Evolutionary conservation across 2,888 invertebrate genomes (phyloP), one percentile per base, ranked within the genome.

Genomic region (Clanis bilineata): DNA sequence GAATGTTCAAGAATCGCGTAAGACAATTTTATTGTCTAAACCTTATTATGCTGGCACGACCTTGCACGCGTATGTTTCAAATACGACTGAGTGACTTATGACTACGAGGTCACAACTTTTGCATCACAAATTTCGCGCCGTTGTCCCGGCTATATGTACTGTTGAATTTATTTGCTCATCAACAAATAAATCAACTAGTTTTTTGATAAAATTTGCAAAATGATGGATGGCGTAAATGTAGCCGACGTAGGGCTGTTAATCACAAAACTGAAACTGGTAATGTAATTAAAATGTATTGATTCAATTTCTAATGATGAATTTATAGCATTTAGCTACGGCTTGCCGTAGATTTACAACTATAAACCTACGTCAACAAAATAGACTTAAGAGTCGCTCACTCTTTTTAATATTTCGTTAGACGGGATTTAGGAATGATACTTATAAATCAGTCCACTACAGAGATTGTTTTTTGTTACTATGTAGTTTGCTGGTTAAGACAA

Each of bases 241-340:
- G 4, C 1, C 4, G 18, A 28, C 51, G 28, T 32, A 28, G 9
- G 10, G 18, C 3, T 44, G 51, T 28, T 32, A 28, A 51, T 21
- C 4, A 51, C 9, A 10, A 51, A 9, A 7, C 15, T 12, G 36
- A 22, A 51, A 51, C 15, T 32, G 25, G 25, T 66, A 62, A 66
- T 62, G 64, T 39, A 66, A 69, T 64, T 61, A 57, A 55, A 36
- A 59, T 39, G 57, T 10, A 25, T 2, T 47, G n/a, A 28, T 47
- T 51, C 18, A 47, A 47, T 58, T 67, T 62, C 61, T 22, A 60
- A 56, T 67, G 62, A 66, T 66, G 63, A 67, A 59, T 63, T 62
- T 60, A 58, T 54, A 56, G 55, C 43, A 55, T 56, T 54, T 60
- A 62, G 56, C 56, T 45, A 47, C n/a, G n/a, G n/a, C n/a, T n/a